These are phyloP conservation scores for Drosophila willistoni DNA, from an alignment of 1,140 invertebrate species.

Conservation along the genomic window DNA sequence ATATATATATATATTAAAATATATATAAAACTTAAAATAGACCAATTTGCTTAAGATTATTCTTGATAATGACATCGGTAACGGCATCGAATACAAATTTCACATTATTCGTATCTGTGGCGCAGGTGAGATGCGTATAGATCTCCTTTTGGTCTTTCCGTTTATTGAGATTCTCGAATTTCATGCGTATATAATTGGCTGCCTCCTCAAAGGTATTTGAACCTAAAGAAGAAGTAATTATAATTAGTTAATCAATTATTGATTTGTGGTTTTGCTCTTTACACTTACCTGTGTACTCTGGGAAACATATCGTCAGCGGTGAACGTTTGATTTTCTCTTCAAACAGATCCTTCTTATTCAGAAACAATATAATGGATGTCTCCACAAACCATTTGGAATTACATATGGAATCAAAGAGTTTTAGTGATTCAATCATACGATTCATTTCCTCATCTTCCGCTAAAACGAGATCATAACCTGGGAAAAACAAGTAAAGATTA, in stretches of 20 bases:
- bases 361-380: conserved; percentile 98
- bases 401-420: conserved; percentile 98
- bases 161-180: conserved; percentile 95
- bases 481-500: conserved; percentile 49
- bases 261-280: too few species aligned
- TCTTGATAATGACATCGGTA: conserved; percentile 96
- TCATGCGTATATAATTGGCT: conserved; percentile 93
- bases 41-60: conserved; percentile 96
- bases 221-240: conserved; percentile 84
- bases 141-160: conserved; percentile 94
- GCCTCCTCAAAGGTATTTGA: conserved; percentile 94
- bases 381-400: conserved; percentile 99
- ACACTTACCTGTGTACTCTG: conserved; percentile 93
- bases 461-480: conserved; percentile 96
- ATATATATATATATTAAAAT: too few species aligned
- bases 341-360: conserved; percentile 99
- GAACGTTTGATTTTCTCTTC: conserved; percentile 96
- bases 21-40: conserved; percentile 82
- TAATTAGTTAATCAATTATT: background rate
- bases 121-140: conserved; percentile 96
- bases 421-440: conserved; percentile 96
- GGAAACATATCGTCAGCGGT: conserved; percentile 97
- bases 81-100: conserved; percentile 96
- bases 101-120: conserved; percentile 95
- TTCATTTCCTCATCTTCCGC: conserved; percentile 98